These are phyloP conservation scores for Hycleus cichorii DNA, from an alignment of 1,140 invertebrate species.

Conservation along the genomic window DNA sequence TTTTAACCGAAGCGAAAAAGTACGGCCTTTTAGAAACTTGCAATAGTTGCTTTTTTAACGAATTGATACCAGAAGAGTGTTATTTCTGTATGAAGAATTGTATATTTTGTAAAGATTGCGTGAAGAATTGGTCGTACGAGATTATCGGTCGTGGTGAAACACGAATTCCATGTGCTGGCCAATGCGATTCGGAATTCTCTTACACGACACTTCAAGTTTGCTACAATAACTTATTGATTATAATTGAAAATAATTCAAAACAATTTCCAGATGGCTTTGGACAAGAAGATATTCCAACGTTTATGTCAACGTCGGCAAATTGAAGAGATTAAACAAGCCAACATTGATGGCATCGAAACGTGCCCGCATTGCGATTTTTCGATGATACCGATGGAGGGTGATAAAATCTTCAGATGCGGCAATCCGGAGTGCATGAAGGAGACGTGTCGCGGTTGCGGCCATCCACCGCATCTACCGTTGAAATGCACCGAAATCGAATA, in stretches of 20 bases:
- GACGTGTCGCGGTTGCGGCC: conserved; percentile 52
- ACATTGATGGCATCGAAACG: conserved; percentile 51
- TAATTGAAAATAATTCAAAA: conserved; percentile 37
- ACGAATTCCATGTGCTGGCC: conserved; percentile 42
- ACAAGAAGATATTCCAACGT: conserved; percentile 44
- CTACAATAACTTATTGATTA: conserved; percentile 24
- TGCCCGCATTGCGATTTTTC: conserved; percentile 61
- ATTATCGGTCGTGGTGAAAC: conserved; percentile 49
- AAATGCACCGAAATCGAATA: conserved; percentile 56
- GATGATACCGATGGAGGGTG: conserved; percentile 49
- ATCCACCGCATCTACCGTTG: conserved; percentile 47
- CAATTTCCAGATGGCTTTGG: conserved; percentile 23
- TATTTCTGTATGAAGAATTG: conserved; percentile 49
- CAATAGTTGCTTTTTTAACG: conserved; percentile 52
- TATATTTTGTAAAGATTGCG: conserved; percentile 53
- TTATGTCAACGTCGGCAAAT: conserved; percentile 2
- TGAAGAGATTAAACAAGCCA: conserved; percentile 50
- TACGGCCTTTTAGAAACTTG: conserved; percentile 40
- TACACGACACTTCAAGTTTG: conserved; percentile 43
- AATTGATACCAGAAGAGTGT: conserved; percentile 53
- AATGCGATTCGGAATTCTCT: conserved; percentile 44
- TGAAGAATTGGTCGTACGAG: conserved; percentile 44
- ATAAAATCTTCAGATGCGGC: conserved; percentile 56
- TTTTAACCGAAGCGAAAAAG: conserved; percentile 38
- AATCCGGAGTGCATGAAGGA: conserved; percentile 60